Conservation (phyloP, 2,113 vertebrate species). For the Chaetodon auriga region DNA sequence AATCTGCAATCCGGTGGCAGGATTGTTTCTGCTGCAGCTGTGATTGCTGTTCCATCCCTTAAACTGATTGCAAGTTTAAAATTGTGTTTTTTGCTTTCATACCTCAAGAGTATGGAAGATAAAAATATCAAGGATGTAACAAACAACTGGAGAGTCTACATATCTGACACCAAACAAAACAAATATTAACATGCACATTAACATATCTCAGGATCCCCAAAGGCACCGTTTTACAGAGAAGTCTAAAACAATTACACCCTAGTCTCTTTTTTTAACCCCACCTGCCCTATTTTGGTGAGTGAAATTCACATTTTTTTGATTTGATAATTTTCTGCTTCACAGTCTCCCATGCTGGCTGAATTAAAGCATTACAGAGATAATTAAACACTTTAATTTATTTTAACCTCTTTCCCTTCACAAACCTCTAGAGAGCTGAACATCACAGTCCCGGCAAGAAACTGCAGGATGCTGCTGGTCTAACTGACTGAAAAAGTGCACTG, state of each 20-base stretch:
- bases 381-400: conserved; percentile 34
- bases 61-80: conserved; percentile 36
- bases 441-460: not conserved
- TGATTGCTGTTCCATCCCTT: conserved; percentile 12
- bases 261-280: not conserved
- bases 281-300: not conserved
- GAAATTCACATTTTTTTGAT: not conserved
- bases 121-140: not conserved
- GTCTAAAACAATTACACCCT: not conserved
- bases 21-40: conserved; percentile 34
- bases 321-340: not conserved
- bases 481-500: conserved; percentile 1
- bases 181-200: not conserved
- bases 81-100: not conserved
- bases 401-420: conserved; percentile 7
- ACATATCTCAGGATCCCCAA: not conserved
- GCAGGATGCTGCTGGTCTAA: not conserved
- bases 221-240: not conserved
- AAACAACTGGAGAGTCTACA: not conserved
- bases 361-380: conserved; percentile 23
- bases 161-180: not conserved
- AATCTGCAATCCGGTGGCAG: not conserved
- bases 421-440: conserved; percentile 9
- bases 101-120: not conserved
- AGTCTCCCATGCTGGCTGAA: conserved; percentile 4